A percentile compares a stretch with the other conserved stretches of the same genome.
Evolutionary conservation across 2,888 invertebrate genomes (phyloP).

Genomic region (Protophormia terraenovae): DNA sequence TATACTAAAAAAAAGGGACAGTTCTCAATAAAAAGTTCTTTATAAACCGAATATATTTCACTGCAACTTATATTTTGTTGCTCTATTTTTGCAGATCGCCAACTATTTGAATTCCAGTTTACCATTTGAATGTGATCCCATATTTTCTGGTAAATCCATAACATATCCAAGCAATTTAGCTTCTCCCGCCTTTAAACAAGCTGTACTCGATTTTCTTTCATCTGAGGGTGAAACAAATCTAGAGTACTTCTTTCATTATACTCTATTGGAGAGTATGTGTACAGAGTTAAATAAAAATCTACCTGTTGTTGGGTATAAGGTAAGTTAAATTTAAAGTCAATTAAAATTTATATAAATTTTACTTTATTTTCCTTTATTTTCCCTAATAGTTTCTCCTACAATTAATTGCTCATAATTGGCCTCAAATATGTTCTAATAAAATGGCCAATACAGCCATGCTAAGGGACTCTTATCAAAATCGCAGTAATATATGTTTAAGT

Average conservation of each 20-base stretch:
- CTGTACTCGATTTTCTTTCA: constrained; percentile 80
- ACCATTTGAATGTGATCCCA: constrained; percentile 76
- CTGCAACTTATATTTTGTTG: too few species aligned
- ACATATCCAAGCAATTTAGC: constrained; percentile 78
- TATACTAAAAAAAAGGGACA: too few species aligned
- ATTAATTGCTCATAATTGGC: constrained; percentile 85
- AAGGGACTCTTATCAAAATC: constrained; percentile 89
- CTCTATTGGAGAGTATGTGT: constrained; percentile 86
- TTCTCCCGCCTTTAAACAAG: constrained; percentile 72
- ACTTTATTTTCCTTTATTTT: neutral
- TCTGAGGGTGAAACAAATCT: constrained; percentile 85
- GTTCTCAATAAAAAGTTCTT: too few species aligned
- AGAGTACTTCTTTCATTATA: constrained; percentile 86
- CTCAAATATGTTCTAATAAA: constrained; percentile 84
- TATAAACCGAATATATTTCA: too few species aligned
- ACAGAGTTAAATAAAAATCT: constrained; percentile 87
- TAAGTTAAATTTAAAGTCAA: constrained; percentile 48
- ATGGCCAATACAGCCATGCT: constrained; percentile 85
- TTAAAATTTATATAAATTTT: neutral
- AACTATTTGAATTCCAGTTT: constrained; percentile 76
- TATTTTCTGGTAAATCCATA: constrained; percentile 76
- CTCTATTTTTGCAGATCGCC: constrained; percentile 73
- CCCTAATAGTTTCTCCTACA: constrained; percentile 84
- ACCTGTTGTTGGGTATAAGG: constrained; percentile 84
- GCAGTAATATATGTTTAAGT: constrained; percentile 87